Evolutionary conservation across 64 coral and sea anemone species (phyloP), one percentile per base, ranked within the genome.

Genomic region (Pocillopora damicornis): DNA sequence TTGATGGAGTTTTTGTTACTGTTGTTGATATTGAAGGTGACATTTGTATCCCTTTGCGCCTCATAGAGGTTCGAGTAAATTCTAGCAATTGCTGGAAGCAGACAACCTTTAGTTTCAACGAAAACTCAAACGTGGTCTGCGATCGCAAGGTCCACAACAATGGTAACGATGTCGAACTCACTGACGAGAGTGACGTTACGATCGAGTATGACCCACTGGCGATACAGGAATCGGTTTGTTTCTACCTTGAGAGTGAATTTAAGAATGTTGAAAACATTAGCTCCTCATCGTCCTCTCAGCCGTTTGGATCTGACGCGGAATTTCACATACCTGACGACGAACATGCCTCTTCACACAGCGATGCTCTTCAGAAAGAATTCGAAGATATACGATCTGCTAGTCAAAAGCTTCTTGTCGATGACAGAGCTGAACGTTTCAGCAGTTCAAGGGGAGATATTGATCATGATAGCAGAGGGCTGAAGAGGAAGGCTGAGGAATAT

Each of bases 151-250:
- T 1, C 13, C 76, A 26, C 6, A 65, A 10, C 9, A 75, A 37
- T 20, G 23, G 20, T 16, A 90, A 5, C 61, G 73, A 85, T 26
- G 16, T 63, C 61, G 73, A 76, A 15, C 22, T 34, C n/a, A 77
- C 17, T 84, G 73, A 83, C 13, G 42, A 75, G 34, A 82, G 80
- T 66, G 58, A 76, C 59, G 76, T 90, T 1, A 26, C 22, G 15
- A 72, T 90, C 51, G 72, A 90, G 34, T 92, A 92, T 80, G 84
- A 92, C 23, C 74, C 90, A 61, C 13, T 79, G 25, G 56, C 67
- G 63, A 75, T 92, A 2, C 83, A 92, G 23, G 90, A 87, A 18
- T 92, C 90, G 0, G 68, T 92, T 16, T 60, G 77, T 63, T 79
- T 68, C 20, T 92, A 87, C 17, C 45, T 87, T 18, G 90, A 92